A percentile compares a stretch with the other conserved stretches of the same genome.
Conservation (phyloP, 2,888 invertebrate genomes). For the Cantharis lateralis region DNA sequence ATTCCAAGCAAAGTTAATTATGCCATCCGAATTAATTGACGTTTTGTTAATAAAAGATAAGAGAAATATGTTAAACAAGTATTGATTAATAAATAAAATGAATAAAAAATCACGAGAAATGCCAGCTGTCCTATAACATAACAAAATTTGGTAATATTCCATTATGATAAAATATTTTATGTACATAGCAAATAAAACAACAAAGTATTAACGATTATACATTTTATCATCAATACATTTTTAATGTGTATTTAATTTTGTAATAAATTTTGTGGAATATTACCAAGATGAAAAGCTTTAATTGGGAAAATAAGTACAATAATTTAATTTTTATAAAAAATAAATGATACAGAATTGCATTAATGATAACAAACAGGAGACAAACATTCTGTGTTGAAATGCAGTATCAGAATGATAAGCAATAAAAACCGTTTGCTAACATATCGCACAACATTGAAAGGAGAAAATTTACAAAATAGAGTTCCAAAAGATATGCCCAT, state of each 20-base stretch:
- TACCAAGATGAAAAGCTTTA: background rate
- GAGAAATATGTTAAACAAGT: background rate
- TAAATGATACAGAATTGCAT: background rate
- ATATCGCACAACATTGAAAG: background rate
- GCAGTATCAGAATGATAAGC: background rate
- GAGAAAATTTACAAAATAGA: background rate
- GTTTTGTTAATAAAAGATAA: background rate
- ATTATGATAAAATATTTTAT: background rate
- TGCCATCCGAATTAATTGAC: background rate
- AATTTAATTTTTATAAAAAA: background rate
- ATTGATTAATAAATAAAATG: background rate
- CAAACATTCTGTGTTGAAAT: background rate
- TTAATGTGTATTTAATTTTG: background rate
- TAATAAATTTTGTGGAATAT: background rate
- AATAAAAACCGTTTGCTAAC: background rate
- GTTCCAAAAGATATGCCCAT: background rate
- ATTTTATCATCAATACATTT: background rate
- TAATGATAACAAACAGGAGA: background rate
- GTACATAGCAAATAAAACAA: slow-evolving; percentile 1
- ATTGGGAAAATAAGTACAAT: background rate
- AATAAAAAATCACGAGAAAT: background rate
- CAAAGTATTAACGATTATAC: background rate
- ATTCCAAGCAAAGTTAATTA: background rate
- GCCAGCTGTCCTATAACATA: background rate
- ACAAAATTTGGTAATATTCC: background rate